Base-by-base conservation (phyloP, 64 coral and sea anemone genomes). In the Stichodactyla mertensii region DNA sequence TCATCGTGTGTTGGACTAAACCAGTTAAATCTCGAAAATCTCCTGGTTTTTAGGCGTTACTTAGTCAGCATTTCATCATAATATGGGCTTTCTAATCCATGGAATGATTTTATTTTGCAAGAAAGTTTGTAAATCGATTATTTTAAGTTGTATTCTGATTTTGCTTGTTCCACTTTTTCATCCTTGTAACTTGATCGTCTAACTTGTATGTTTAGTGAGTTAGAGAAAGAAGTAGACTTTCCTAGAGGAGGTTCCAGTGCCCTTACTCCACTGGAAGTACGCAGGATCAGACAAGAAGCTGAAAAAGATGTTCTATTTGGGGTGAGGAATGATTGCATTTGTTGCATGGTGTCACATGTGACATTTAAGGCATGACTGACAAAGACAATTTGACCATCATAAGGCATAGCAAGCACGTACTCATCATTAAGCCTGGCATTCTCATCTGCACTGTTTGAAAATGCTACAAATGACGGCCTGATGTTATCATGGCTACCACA, bases 261-360 rank as follows among this genome's bases (percentile, higher is more conserved):
- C 53, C 74, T 99, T 45, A 99, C 82, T 62, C 97, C 97, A n/a
- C 88, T 99, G 31, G 97, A 99, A 88, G 88, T 99, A n/a, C 81
- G 90, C 51, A 89, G 91, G 64, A 92, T 94, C 36, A 99, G 90
- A 80, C 61, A 91, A 79, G 90, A 99, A 77, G 97, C 97, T 77
- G 97, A 99, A 64, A 95, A 86, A 36, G 97, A 99, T 88, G 82
- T 99, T 18, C 85, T 99, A 18, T 99, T 95, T 99, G 93, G 88
- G 86, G 97, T 99, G 92, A 79, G 23, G 11, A 20, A 64, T 19
- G 0, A 1, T 71, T 45, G 36, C 3, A 2, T 45, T 45, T 45
- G 36, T 45, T 45, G 3, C 36, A 45, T 45, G 36, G 36, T 45
- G 36, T 45, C 36, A 4, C 36, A 0, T 45, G 36, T 45, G 36